These are phyloP conservation scores for Oreotragus oreotragus DNA, from an alignment of 2,113 vertebrate genomes.

Conservation along the genomic window DNA sequence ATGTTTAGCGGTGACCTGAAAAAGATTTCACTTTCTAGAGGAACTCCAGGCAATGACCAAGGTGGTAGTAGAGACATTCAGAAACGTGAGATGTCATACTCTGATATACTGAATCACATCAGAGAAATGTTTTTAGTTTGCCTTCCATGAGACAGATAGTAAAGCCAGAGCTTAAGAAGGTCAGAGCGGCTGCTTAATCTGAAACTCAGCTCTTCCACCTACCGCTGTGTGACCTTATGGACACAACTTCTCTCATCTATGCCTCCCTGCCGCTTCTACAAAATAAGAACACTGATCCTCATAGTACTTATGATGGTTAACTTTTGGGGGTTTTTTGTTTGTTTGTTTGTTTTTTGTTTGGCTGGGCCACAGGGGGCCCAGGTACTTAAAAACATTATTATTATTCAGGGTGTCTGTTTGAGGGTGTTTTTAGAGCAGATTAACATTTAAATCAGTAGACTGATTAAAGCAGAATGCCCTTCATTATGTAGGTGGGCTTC, in stretches of 20 bases:
- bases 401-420: background rate
- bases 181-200: background rate
- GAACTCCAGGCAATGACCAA: background rate
- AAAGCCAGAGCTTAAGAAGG: background rate
- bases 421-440: background rate
- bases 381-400: background rate
- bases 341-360: background rate
- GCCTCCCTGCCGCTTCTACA: background rate
- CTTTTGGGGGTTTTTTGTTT: background rate
- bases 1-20: background rate
- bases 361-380: background rate
- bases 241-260: background rate
- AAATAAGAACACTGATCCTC: background rate
- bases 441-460: background rate
- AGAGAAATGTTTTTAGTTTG: background rate
- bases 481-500: background rate
- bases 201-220: background rate
- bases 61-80: background rate
- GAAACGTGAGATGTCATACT: background rate
- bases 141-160: background rate
- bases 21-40: background rate
- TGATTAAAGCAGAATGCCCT: background rate
- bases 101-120: background rate
- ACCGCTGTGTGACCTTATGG: background rate
- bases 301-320: background rate